Base-by-base conservation (phyloP, 2,113 vertebrate species). In the Kryptolebias marmoratus region DNA sequence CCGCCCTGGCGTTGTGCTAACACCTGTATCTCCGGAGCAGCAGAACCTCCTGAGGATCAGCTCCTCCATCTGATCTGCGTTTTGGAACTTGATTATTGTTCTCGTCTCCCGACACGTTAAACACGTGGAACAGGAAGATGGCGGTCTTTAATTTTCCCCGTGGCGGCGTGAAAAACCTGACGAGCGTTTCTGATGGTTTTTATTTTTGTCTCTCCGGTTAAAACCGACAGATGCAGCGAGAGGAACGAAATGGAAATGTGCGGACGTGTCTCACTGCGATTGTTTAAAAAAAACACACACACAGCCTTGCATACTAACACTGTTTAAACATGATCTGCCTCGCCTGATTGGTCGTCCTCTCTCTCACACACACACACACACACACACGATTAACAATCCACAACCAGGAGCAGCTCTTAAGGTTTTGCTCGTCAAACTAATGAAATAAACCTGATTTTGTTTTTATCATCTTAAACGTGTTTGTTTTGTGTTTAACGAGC, bases 301-400 rank as follows among this genome's bases (percentile, higher is more conserved):
- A 47, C 71, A 53, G 50, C 77, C 78, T 71, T 81, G 77, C 84
- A 89, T 85, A 75, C 71, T 88, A 80, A 79, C 44, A 1, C 72
- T 74, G 65, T 74, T 54, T 42, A 79, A 74, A 79, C 58, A 74
- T 0, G 8, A 55, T 7, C 42, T 27, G 44, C 52, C 11, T 54
- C 1, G 44, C 49, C 28, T 73, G 77, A 79, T 73, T 73, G 71
- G 77, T 50, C 11, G 14, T 66, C 55, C 66, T 80, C 49, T 56
- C 65, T 66, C 39, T 8, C 39, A 42, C 39, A 42, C 39, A 42
- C 39, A 42, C 39, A 42, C 39, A 49, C 31, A 63, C 69, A 30
- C 68, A 60, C 48, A 47, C 13, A 66, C n/a, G 53, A 66, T 53
- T 27, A 66, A 28, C 31, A 30, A 12, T 15, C 1, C 49, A 5